These are phyloP conservation scores for Thecocarcelia acutangulata DNA, from an alignment of 2,888 invertebrate species.

Conservation along the genomic window DNA sequence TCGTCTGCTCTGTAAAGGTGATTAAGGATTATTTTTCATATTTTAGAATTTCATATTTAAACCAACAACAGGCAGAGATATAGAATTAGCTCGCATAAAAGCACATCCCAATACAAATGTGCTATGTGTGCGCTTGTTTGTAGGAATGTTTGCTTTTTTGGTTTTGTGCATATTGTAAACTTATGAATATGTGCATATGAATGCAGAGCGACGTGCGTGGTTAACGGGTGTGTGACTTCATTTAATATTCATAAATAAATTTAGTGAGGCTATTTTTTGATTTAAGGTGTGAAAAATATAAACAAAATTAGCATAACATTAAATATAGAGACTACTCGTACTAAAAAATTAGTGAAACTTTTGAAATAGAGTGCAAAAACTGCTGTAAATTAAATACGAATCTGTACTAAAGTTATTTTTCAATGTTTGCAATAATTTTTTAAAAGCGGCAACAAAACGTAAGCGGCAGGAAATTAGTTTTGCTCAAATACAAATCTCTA, in stretches of 20 bases:
- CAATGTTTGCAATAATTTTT: no score
- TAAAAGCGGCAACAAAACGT: no score
- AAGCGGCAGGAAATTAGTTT: background rate
- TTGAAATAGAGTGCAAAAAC: no score
- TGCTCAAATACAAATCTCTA: slow-evolving; percentile 11
- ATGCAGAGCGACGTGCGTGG: slow-evolving; percentile 28
- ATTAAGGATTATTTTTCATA: slow-evolving; percentile 58
- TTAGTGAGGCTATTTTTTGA: slow-evolving; percentile 43
- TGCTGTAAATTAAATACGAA: no score
- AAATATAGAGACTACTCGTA: background rate
- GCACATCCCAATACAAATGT: no score
- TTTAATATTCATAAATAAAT: slow-evolving; percentile 61
- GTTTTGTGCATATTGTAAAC: background rate
- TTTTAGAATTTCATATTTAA: slow-evolving; percentile 35
- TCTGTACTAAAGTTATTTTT: no score
- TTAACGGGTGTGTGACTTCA: slow-evolving; percentile 52
- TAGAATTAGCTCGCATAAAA: background rate
- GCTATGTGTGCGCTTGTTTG: no score
- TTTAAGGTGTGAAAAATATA: slow-evolving; percentile 54
- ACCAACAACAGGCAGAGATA: background rate
- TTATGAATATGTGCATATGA: slow-evolving; percentile 30
- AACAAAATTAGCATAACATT: slow-evolving; percentile 35
- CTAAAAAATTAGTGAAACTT: background rate
- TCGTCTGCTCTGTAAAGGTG: slow-evolving; percentile 52
- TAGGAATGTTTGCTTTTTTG: background rate